Conservation (phyloP, 2,113 vertebrate genomes). For the Cyanoramphus novaezelandiae region DNA sequence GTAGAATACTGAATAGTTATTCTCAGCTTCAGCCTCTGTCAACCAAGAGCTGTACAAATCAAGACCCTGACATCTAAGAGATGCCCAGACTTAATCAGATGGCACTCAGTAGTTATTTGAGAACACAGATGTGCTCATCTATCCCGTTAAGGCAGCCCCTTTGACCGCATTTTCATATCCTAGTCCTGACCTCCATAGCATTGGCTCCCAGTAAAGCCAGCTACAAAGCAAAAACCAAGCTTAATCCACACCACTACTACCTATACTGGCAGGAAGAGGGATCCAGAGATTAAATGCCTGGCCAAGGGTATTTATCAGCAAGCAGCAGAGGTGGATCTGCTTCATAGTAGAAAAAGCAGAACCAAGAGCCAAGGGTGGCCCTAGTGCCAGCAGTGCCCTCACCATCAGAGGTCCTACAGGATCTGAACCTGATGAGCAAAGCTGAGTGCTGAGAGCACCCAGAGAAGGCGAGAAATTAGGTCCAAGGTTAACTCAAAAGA, state of each 20-base stretch:
- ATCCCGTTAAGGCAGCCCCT: not conserved
- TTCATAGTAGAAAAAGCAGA: not conserved
- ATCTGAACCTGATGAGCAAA: not conserved
- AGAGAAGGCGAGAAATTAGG: not conserved
- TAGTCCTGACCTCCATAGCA: not conserved
- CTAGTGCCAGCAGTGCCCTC: not conserved
- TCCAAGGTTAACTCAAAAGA: not conserved
- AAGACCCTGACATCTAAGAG: not conserved
- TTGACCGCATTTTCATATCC: not conserved
- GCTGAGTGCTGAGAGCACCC: not conserved
- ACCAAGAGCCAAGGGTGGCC: too few relatives aligned
- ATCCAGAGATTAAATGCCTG: fast-evolving
- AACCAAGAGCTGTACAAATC: not conserved
- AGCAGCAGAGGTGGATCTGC: not conserved
- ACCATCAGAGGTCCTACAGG: not conserved
- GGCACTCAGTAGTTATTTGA: not conserved
- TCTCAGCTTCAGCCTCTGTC: not conserved
- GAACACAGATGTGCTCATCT: not conserved
- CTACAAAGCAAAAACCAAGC: not conserved
- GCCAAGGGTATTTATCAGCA: not conserved
- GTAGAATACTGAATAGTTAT: not conserved
- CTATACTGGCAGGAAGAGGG: not conserved
- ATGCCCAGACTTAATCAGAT: not conserved
- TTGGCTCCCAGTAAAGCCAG: not conserved
- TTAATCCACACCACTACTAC: fast-evolving